Evolutionary conservation across 1,140 invertebrate genomes (phyloP).

Genomic region (Drosophila parabipectinata): DNA sequence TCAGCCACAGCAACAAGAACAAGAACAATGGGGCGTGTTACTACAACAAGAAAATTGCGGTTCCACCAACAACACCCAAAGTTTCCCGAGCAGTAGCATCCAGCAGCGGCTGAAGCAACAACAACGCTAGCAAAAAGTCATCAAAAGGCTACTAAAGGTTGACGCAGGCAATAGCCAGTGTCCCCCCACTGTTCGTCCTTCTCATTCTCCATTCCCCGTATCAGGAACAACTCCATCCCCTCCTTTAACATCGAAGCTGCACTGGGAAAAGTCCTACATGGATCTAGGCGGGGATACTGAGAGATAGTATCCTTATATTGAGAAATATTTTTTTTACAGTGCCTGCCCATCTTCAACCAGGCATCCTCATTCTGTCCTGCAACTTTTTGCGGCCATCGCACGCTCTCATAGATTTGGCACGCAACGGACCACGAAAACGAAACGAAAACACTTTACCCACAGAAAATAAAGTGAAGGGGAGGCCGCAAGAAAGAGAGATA

Average conservation of each 20-base stretch:
- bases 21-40: constrained; percentile 76
- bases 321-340: constrained; percentile 1
- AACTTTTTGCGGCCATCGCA: constrained; percentile 78
- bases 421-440: constrained; percentile 78
- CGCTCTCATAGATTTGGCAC: constrained; percentile 78
- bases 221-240: constrained; percentile 8
- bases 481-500: neutral
- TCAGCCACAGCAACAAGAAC: constrained; percentile 42
- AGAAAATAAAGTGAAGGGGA: neutral
- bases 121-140: constrained; percentile 67
- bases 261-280: constrained; percentile 2
- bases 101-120: constrained; percentile 15
- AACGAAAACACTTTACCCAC: constrained; percentile 73
- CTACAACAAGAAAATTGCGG: constrained; percentile 69
- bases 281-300: no score
- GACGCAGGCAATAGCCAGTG: constrained; percentile 70
- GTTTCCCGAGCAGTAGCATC: constrained; percentile 11
- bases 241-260: neutral
- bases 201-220: neutral
- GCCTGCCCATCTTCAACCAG: constrained; percentile 32
- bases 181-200: constrained; percentile 17
- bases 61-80: constrained; percentile 51
- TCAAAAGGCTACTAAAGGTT: constrained; percentile 82
- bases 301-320: neutral
- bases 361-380: constrained; percentile 50